Evolutionary conservation across 2,113 vertebrate genomes (phyloP).

Genomic region (Blennius ocellaris): DNA sequence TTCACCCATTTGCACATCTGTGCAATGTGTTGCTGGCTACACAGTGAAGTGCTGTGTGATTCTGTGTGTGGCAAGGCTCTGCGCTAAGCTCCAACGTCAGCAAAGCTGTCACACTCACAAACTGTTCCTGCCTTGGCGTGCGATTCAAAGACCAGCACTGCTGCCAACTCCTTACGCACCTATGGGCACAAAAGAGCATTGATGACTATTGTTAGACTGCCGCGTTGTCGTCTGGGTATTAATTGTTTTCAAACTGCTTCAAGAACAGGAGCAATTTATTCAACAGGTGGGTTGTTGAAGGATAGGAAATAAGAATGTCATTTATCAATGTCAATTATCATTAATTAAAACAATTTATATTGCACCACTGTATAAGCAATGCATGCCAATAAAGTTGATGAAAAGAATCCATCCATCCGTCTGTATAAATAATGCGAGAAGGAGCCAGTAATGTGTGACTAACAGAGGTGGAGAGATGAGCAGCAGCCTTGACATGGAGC

Average conservation of each 20-base stretch:
- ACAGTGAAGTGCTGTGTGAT: too few species aligned
- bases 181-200: conserved; percentile 62
- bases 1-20: too few species aligned
- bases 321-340: too few species aligned
- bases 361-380: too few species aligned
- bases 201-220: not conserved
- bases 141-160: conserved; percentile 93
- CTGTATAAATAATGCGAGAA: too few species aligned
- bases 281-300: too few species aligned
- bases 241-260: not conserved
- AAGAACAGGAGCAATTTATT: not conserved
- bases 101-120: conserved; percentile 84
- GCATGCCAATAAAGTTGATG: too few species aligned
- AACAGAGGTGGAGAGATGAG: conserved; percentile 93
- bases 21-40: too few species aligned
- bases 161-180: conserved; percentile 93
- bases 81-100: conserved; percentile 36
- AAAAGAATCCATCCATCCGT: too few species aligned
- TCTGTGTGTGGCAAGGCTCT: conserved; percentile 1
- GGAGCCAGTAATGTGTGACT: conserved; percentile 42
- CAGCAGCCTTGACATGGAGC: conserved; percentile 93
- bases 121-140: conserved; percentile 92
- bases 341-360: too few species aligned
- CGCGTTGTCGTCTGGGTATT: not conserved
- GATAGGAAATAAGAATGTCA: too few species aligned